phyloP scores from a whole-genome alignment of 2,113 vertebrate species.

The Malurus alboscapulatus region DNA sequence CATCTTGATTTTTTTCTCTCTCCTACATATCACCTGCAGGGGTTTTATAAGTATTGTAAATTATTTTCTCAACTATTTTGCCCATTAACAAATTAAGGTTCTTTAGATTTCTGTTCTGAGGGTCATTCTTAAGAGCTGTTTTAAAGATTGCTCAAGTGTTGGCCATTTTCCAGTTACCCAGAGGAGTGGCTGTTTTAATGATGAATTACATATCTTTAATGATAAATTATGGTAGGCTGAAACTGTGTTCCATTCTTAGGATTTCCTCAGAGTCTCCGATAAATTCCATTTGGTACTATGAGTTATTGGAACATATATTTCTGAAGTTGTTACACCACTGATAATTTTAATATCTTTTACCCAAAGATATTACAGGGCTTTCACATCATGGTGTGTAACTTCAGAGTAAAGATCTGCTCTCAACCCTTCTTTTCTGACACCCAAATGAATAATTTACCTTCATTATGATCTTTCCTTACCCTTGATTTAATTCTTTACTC shows the following conservation, averaged over 20 bases:
- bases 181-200: constrained; percentile 40
- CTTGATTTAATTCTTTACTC: not conserved
- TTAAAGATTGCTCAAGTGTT: constrained; percentile 22
- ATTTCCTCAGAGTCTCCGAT: not conserved
- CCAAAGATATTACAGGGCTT: not conserved
- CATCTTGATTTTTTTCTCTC: not conserved
- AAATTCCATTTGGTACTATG: constrained; percentile 8
- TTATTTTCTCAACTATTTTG: not conserved
- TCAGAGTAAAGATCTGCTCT: not conserved
- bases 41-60: constrained; percentile 7
- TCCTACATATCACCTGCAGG: not conserved
- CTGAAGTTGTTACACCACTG: not conserved
- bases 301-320: constrained; percentile 19
- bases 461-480: not conserved
- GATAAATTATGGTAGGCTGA: constrained; percentile 28
- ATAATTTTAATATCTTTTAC: constrained; percentile 24
- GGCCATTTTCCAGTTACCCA: constrained; percentile 15
- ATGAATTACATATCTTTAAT: constrained; percentile 37
- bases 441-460: not conserved
- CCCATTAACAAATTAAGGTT: not conserved
- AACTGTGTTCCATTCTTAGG: constrained; percentile 13
- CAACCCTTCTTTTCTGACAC: not conserved
- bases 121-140: constrained; percentile 16
- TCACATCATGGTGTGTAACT: not conserved
- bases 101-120: not conserved